A percentile compares a stretch with the other conserved stretches of the same genome.
phyloP scores from a whole-genome alignment of 2,888 invertebrate genomes.

The Habrosyne pyritoides region DNA sequence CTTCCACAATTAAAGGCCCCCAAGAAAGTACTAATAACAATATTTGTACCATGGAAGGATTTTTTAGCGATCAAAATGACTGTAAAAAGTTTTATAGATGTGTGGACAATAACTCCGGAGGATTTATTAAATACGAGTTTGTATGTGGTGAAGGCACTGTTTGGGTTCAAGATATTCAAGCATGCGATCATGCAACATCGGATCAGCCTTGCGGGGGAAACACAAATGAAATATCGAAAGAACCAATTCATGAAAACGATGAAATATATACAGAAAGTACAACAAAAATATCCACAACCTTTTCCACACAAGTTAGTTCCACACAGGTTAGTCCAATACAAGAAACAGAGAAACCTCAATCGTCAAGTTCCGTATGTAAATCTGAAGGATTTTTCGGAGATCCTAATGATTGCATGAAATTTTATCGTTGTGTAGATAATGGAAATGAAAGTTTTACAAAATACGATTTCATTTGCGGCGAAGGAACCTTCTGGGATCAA shows the following conservation, averaged over 20 bases:
- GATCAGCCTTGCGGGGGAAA: slow-evolving; percentile 9
- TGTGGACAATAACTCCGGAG: slow-evolving; percentile 70
- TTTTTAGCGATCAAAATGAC: slow-evolving; percentile 75
- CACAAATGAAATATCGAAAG: slow-evolving; percentile 10
- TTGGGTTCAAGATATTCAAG: slow-evolving; percentile 66
- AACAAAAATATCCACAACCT: slow-evolving; percentile 24
- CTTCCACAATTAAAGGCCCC: background rate
- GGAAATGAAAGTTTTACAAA: slow-evolving; percentile 83
- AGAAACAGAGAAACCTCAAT: slow-evolving; percentile 26
- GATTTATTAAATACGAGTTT: slow-evolving; percentile 79
- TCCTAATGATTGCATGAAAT: slow-evolving; percentile 86
- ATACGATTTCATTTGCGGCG: slow-evolving; percentile 88
- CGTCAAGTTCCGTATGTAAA: slow-evolving; percentile 60
- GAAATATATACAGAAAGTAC: slow-evolving; percentile 28
- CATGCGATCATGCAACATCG: slow-evolving; percentile 12
- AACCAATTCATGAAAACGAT: slow-evolving; percentile 26
- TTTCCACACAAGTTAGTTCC: slow-evolving; percentile 14
- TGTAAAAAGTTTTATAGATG: slow-evolving; percentile 80
- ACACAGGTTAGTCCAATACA: slow-evolving; percentile 18
- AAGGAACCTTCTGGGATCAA: slow-evolving; percentile 87
- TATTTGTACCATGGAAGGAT: slow-evolving; percentile 37
- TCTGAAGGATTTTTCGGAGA: slow-evolving; percentile 88
- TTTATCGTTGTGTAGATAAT: slow-evolving; percentile 88
- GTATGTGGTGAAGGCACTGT: slow-evolving; percentile 83
- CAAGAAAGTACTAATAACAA: background rate